Conservation (phyloP, 2,113 vertebrate species). For the Falcunculus frontatus region DNA sequence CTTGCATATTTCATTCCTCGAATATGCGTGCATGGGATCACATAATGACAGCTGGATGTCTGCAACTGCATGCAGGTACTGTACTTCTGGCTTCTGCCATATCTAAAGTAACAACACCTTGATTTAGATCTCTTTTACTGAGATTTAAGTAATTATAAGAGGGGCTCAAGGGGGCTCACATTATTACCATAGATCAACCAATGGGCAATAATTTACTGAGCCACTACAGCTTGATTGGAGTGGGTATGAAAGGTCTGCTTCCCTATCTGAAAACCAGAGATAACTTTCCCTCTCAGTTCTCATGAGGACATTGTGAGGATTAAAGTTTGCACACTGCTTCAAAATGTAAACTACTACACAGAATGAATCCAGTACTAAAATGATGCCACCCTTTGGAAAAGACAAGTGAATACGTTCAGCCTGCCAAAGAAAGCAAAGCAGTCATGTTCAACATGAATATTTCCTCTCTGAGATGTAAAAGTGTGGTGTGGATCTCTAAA, state of each 20-base stretch:
- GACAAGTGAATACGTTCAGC: not conserved
- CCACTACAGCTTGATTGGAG: not conserved
- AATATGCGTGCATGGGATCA: rapidly evolving
- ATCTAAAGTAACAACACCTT: not conserved
- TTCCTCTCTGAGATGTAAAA: not conserved
- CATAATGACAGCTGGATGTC: not conserved
- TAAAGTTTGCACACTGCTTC: not conserved
- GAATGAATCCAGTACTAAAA: not conserved
- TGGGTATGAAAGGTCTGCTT: not conserved
- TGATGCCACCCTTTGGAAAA: not conserved
- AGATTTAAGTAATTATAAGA: not conserved
- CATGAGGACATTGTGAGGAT: not conserved
- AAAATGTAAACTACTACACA: not conserved
- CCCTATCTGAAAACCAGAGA: not conserved
- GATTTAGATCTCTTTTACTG: not conserved
- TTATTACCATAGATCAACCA: not conserved
- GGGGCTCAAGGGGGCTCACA: not conserved
- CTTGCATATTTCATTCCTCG: not conserved
- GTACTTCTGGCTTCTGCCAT: not conserved
- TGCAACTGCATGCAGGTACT: not conserved
- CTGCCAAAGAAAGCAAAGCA: not conserved
- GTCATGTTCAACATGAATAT: not conserved
- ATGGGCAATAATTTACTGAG: not conserved
- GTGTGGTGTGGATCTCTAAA: not conserved
- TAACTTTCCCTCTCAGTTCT: not conserved